Conservation (phyloP, 1,140 invertebrate species). For the Ruditapes philippinarum region DNA sequence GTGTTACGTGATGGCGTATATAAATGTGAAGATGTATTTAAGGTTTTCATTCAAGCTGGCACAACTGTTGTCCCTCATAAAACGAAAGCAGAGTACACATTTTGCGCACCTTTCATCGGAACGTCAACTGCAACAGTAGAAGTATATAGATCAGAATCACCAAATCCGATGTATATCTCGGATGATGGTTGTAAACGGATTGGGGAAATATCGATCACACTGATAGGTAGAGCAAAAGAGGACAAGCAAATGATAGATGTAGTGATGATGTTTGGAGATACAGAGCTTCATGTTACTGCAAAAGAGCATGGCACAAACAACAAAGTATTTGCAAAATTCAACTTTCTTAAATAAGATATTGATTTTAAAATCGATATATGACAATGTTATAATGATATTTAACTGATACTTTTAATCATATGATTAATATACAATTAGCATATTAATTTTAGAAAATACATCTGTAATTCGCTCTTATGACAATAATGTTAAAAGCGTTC, state of each 20-base stretch:
- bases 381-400: no score
- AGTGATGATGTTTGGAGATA: conserved; percentile 17
- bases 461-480: no score
- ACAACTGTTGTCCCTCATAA: neutral
- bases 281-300: conserved; percentile 23
- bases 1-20: neutral
- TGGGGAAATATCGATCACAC: neutral
- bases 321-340: neutral
- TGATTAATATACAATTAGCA: no score
- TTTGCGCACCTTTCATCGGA: neutral
- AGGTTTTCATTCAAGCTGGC: neutral
- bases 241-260: neutral
- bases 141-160: neutral
- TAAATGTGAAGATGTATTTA: conserved; percentile 10
- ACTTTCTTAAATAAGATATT: conserved; percentile 23
- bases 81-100: neutral
- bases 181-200: neutral
- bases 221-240: neutral
- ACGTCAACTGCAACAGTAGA: neutral
- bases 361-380: no score
- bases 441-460: no score
- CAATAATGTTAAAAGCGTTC: no score
- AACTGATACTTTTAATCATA: no score
- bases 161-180: neutral
- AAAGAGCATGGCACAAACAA: conserved; percentile 16